Percentiles rank a stretch among this genome's conserved stretches.
Conservation (phyloP, 2,797 vertebrate species). For the Lagodon rhomboides region DNA sequence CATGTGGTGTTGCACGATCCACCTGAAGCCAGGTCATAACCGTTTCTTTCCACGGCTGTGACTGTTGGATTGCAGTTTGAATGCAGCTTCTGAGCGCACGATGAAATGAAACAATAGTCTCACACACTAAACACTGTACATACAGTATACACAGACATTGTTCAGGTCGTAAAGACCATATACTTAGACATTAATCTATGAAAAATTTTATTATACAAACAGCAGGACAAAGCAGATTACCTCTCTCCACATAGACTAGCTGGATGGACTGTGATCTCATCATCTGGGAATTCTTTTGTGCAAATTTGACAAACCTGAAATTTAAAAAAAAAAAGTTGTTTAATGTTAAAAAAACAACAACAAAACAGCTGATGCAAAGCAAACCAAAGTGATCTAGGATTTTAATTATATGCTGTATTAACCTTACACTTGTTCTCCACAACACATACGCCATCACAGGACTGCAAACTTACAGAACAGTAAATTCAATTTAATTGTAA, state of each 20-base stretch:
- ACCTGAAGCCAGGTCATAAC: constrained; percentile 15
- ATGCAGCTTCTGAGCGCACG: neutral
- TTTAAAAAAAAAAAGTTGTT: constrained; percentile 9
- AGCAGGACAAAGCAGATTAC: constrained; percentile 23
- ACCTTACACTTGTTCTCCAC: constrained; percentile 15
- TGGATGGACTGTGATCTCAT: constrained; percentile 39
- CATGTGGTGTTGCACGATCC: neutral
- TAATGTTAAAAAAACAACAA: constrained; percentile 14
- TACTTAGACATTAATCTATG: neutral
- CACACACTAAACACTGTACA: neutral
- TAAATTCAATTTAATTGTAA: too few species aligned
- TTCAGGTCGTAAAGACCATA: too few species aligned
- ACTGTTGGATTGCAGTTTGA: neutral
- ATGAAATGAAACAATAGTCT: neutral
- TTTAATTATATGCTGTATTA: too few species aligned
- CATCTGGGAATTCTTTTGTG: constrained; percentile 15
- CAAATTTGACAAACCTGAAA: constrained; percentile 42
- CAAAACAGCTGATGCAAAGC: neutral
- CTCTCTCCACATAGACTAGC: constrained; percentile 36
- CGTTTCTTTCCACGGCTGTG: neutral
- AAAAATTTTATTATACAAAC: too few species aligned
- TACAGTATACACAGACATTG: neutral
- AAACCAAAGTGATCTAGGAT: constrained; percentile 3
- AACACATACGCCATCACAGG: neutral
- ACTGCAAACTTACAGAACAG: neutral